Evolutionary conservation across 1,140 invertebrate genomes (phyloP).

Genomic region (Antheraea pernyi): DNA sequence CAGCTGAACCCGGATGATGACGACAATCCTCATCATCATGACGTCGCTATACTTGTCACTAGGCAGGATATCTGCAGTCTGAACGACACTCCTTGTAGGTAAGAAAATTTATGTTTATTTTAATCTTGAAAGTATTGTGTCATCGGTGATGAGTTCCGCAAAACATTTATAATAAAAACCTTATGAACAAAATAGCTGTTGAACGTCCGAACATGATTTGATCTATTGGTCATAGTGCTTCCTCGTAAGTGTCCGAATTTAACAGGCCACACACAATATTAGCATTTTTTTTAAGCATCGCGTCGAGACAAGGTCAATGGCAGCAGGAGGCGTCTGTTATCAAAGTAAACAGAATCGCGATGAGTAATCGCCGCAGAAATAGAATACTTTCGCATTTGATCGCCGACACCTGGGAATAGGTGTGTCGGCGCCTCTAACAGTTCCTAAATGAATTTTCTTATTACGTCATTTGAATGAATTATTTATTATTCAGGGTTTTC

Average conservation of each 20-base stretch:
- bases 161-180: not conserved
- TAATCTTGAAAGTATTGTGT: not conserved
- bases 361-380: conserved; percentile 65
- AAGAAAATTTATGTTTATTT: conserved; percentile 33
- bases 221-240: conserved; percentile 2
- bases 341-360: conserved; percentile 55
- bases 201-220: not conserved
- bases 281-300: conserved; percentile 46
- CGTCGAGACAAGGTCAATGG: conserved; percentile 67
- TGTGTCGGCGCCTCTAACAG: conserved; percentile 22
- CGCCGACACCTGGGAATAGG: conserved; percentile 44
- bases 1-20: conserved; percentile 88
- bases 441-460: conserved; percentile 14
- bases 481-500: not conserved
- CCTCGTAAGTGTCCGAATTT: not conserved
- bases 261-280: conserved; percentile 16
- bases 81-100: conserved; percentile 84
- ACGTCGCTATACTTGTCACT: conserved; percentile 94
- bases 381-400: conserved; percentile 63
- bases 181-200: not conserved
- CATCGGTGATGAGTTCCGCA: not conserved
- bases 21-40: conserved; percentile 93
- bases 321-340: conserved; percentile 60
- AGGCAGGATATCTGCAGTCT: conserved; percentile 92
- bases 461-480: conserved; percentile 16